Evolutionary conservation across 2,888 invertebrate species (phyloP).

Genomic region (Caenorhabditis sp.): DNA sequence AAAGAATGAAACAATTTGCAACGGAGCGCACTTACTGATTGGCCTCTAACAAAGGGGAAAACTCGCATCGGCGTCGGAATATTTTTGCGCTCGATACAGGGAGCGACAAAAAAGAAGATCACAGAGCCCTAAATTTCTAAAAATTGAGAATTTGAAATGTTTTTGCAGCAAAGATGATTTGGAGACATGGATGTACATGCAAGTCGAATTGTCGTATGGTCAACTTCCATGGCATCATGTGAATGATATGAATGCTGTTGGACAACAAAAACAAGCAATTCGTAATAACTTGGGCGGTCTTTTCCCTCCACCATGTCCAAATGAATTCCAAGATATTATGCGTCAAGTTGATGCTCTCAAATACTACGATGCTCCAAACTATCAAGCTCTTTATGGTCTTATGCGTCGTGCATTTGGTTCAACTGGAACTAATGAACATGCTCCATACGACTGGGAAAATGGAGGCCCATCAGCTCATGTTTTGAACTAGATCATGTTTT

Average conservation of each 20-base stretch:
- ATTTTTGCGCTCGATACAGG: too few species aligned
- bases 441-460: conserved; percentile 64
- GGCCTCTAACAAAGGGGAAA: too few species aligned
- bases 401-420: conserved; percentile 39
- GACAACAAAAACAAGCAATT: conserved; percentile 56
- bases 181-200: conserved; percentile 62
- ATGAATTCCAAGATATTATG: conserved; percentile 34
- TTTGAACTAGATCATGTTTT: conserved; percentile 18
- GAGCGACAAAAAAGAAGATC: too few species aligned
- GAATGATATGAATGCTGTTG: conserved; percentile 60
- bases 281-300: conserved; percentile 45
- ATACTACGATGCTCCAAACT: conserved; percentile 67
- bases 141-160: too few species aligned
- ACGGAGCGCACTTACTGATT: conserved; percentile 2
- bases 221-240: conserved; percentile 60
- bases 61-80: too few species aligned
- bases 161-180: conserved; percentile 46
- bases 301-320: conserved; percentile 50
- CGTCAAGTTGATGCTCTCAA: conserved; percentile 53
- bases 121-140: too few species aligned
- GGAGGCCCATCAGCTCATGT: conserved; percentile 44
- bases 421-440: conserved; percentile 50
- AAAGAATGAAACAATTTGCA: neutral
- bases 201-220: conserved; percentile 57
- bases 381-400: conserved; percentile 52